Evolutionary conservation across 2,888 invertebrate species (phyloP), one percentile per base, ranked within the genome.

Genomic region (Patella caerulea): DNA sequence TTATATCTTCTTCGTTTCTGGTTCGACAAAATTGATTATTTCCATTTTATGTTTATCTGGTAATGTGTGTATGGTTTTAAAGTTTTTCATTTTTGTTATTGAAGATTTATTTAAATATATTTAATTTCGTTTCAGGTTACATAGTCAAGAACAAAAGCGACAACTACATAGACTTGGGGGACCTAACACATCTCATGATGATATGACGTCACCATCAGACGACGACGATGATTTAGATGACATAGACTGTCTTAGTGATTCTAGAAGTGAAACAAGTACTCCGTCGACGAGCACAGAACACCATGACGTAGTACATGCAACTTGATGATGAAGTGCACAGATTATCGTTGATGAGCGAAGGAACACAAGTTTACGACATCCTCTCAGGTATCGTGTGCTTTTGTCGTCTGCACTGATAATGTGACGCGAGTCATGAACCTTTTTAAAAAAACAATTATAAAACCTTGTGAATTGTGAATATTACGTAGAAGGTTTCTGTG

Each of bases 271-370:
- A 65, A 76, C 76, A 54, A 76, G 76, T 65, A 76, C 76, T 11
- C 76, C 76, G 17, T 76, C 76, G n/a, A 76, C 76, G 53, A 76
- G 76, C 72, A 73, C 72, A n/a, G 76, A 76, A 73, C 72, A 76
- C 69, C 76, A 76, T 14, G 76, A 76, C 72, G 73, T 72, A 72
- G 76, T 72, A 34, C 73, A 72, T 34, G 72, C 72, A 54, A 73
- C 76, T 29, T 76, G 72, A 72, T 76, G 73, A 76, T 73, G 45
- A 72, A 56, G 59, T 17, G 56, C 24, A 12, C 19, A 65, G 65
- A 65, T 24, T 24, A 24, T 24, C 24, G 19, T 65, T 65, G 19
- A 19, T 65, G 69, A 71, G 71, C 71, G n/a, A 75, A 75, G 45
- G 45, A 45, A 55, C 72, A 72, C 72, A 76, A 72, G 75, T 71